Conservation (phyloP, 2,888 invertebrate species). For the Nymphalis urticae region DNA sequence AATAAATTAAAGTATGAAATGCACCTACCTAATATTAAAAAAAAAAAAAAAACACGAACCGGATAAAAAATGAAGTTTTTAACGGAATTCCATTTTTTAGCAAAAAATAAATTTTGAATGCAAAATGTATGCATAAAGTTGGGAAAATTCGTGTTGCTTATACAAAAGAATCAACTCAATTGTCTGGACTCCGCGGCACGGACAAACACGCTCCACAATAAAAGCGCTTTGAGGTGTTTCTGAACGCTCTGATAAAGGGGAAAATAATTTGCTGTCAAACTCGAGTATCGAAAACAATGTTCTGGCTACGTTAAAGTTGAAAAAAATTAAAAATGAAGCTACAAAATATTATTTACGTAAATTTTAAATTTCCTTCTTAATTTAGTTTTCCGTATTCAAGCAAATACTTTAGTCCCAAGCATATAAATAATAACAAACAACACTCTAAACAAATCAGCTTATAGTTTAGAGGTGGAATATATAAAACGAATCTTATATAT, state of each 20-base stretch:
- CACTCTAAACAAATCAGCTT: too few relatives aligned
- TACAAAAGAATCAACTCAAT: constrained; percentile 24
- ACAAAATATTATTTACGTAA: too few relatives aligned
- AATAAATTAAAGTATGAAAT: not conserved
- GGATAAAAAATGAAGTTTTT: not conserved
- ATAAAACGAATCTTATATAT: too few relatives aligned
- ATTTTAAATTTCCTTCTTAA: too few relatives aligned
- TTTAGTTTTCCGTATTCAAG: too few relatives aligned
- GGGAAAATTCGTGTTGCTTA: constrained; percentile 4
- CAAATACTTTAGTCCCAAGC: too few relatives aligned
- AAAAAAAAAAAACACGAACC: not conserved
- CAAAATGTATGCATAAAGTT: constrained; percentile 1
- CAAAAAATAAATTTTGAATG: not conserved
- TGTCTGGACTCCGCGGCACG: constrained; percentile 16
- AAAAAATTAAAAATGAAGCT: too few relatives aligned
- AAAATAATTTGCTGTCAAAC: constrained; percentile 17
- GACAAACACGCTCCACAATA: constrained; percentile 34
- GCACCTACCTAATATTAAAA: not conserved
- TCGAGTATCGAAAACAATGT: not conserved
- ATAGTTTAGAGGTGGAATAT: too few relatives aligned
- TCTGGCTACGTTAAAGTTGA: not conserved
- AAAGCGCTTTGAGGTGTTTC: constrained; percentile 23
- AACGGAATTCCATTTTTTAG: not conserved
- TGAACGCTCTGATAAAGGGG: constrained; percentile 23
- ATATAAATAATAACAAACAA: too few relatives aligned